A percentile compares a stretch with the other conserved stretches of the same genome.
Conservation (phyloP, 2,797 vertebrate species). For the Centroberyx gerrardi region DNA sequence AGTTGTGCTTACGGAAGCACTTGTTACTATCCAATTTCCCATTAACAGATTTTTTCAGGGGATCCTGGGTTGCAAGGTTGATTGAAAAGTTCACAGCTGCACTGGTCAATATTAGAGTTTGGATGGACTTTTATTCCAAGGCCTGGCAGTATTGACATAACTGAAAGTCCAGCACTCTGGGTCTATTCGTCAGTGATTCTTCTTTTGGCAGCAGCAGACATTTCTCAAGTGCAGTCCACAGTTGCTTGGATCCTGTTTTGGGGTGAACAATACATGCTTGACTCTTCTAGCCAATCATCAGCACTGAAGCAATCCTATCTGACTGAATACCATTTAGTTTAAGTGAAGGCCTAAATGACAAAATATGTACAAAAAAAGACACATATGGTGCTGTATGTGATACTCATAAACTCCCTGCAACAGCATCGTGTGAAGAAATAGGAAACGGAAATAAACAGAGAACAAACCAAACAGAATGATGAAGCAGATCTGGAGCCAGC, state of each 20-base stretch:
- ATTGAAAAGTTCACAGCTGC: slow-evolving; percentile 36
- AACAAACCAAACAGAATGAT: slow-evolving; percentile 32
- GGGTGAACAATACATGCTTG: slow-evolving; percentile 42
- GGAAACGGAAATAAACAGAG: slow-evolving; percentile 21
- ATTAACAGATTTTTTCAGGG: not conserved
- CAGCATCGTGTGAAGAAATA: slow-evolving; percentile 28
- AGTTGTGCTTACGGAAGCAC: not conserved
- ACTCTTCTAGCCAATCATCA: slow-evolving; percentile 46
- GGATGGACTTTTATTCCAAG: slow-evolving; percentile 32
- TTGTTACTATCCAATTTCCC: not conserved
- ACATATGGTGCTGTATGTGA: not conserved
- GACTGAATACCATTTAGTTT: slow-evolving; percentile 46
- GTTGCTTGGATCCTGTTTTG: slow-evolving; percentile 57
- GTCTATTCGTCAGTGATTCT: slow-evolving; percentile 47
- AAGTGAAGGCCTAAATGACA: slow-evolving; percentile 55
- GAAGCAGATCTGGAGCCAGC: slow-evolving; percentile 29
- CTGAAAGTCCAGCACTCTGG: slow-evolving; percentile 39
- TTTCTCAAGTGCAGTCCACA: slow-evolving; percentile 63
- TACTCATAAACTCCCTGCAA: not conserved
- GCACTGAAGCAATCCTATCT: slow-evolving; percentile 45
- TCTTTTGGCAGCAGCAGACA: slow-evolving; percentile 58
- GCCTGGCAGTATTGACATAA: slow-evolving; percentile 55
- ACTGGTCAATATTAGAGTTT: slow-evolving; percentile 32
- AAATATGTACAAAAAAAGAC: not conserved
- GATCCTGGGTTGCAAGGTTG: slow-evolving; percentile 15